Evolutionary conservation across 2,888 invertebrate genomes (phyloP).

Genomic region (Conistra vaccinii): DNA sequence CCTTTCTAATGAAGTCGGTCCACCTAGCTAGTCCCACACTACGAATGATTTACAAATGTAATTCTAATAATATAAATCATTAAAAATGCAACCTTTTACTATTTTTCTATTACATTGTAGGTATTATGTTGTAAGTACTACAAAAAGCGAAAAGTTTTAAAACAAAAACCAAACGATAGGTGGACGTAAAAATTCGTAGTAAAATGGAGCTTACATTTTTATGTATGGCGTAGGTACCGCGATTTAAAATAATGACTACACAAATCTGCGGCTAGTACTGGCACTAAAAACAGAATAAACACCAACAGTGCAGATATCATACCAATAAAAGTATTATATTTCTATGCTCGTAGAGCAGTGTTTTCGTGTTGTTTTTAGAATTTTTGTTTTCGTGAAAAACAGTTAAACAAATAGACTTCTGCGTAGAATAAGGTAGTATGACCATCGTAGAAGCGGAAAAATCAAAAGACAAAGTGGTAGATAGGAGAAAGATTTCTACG

Average conservation of each 20-base stretch:
- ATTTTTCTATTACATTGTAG: not conserved
- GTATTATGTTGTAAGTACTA: not conserved
- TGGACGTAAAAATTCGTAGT: slow-evolving; percentile 6
- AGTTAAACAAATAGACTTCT: not conserved
- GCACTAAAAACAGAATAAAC: slow-evolving; percentile 4
- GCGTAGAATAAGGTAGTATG: too few species aligned
- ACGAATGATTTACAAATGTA: too few species aligned
- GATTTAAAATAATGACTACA: slow-evolving; percentile 39
- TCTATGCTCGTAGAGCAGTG: not conserved
- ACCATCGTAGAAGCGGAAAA: too few species aligned
- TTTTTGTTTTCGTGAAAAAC: too few species aligned
- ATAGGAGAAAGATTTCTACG: too few species aligned
- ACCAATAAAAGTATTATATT: not conserved
- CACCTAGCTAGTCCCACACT: too few species aligned
- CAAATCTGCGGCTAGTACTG: not conserved
- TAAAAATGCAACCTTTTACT: not conserved
- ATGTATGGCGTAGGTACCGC: not conserved
- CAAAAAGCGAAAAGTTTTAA: not conserved
- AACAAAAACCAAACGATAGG: slow-evolving; percentile 26
- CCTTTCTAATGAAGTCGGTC: too few species aligned
- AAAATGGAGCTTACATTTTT: slow-evolving; percentile 43
- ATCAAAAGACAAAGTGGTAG: too few species aligned
- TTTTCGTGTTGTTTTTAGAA: not conserved
- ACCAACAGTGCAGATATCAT: not conserved
- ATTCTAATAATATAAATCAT: too few species aligned